A percentile compares a stretch with the other conserved stretches of the same genome.
Conservation (phyloP, 2,888 invertebrate species). For the Hypolimnas misippus region DNA sequence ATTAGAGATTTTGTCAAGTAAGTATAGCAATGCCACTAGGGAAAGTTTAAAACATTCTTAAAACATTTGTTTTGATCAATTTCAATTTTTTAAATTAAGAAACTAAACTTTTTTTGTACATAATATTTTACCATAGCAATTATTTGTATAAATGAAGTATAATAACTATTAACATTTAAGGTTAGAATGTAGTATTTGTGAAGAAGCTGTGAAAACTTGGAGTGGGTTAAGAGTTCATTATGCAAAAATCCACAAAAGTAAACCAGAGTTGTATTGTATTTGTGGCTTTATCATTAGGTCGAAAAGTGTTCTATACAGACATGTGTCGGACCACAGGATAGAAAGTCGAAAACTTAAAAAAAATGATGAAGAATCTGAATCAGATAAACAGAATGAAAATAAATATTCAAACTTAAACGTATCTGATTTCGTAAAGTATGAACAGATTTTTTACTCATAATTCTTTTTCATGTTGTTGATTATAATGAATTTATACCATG, state of each 20-base stretch:
- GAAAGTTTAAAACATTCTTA: neutral
- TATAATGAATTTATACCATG: neutral
- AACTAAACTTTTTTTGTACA: neutral
- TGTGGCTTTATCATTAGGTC: slow-evolving; percentile 72
- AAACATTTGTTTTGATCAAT: too few species aligned
- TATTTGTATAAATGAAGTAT: neutral
- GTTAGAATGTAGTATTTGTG: slow-evolving; percentile 65
- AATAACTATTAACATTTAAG: slow-evolving; percentile 53
- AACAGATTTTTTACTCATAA: neutral
- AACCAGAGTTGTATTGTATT: slow-evolving; percentile 64
- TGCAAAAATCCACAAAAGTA: slow-evolving; percentile 61
- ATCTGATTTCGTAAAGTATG: slow-evolving; percentile 72
- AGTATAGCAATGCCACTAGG: slow-evolving; percentile 33
- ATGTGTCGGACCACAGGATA: slow-evolving; percentile 69
- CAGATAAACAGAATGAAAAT: slow-evolving; percentile 53
- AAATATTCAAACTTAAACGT: slow-evolving; percentile 65
- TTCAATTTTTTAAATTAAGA: neutral
- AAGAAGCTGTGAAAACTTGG: slow-evolving; percentile 65
- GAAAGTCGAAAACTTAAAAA: slow-evolving; percentile 60
- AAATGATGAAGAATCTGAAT: slow-evolving; percentile 50
- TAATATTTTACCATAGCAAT: too few species aligned
- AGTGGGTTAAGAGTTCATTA: slow-evolving; percentile 60
- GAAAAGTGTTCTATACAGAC: slow-evolving; percentile 72
- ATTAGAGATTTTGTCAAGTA: slow-evolving; percentile 67
- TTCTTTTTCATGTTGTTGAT: neutral